These are phyloP conservation scores for Vandiemenella viatica DNA, from an alignment of 2,888 invertebrate genomes.

Conservation along the genomic window DNA sequence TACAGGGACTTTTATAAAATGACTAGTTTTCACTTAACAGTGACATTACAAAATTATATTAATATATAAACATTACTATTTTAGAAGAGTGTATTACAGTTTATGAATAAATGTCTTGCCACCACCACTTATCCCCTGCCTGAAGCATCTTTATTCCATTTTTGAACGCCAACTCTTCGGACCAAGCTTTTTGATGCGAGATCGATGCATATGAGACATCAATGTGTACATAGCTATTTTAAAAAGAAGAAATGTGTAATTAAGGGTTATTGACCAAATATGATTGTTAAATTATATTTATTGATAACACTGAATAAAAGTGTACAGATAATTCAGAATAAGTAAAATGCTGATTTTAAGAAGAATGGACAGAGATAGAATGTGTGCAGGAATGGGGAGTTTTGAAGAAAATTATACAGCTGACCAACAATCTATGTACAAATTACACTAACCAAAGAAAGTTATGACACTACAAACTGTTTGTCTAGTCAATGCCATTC, in stretches of 20 bases:
- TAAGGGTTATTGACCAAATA: too few species aligned
- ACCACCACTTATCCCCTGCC: too few species aligned
- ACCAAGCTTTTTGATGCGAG: slow-evolving; percentile 50
- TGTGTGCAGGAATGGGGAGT: background rate
- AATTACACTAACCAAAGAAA: too few species aligned
- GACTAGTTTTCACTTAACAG: too few species aligned
- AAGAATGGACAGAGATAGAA: background rate
- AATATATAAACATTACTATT: too few species aligned
- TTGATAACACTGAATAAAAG: background rate
- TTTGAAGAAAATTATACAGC: background rate
- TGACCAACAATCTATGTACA: background rate
- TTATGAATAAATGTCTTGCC: too few species aligned
- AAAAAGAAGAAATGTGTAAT: slow-evolving; percentile 15
- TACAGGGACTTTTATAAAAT: too few species aligned
- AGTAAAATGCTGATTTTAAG: background rate
- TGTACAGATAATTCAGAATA: background rate
- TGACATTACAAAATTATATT: too few species aligned
- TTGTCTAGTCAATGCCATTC: too few species aligned
- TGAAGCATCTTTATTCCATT: slow-evolving; percentile 3
- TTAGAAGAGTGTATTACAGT: too few species aligned
- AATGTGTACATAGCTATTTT: slow-evolving; percentile 47
- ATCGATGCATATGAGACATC: slow-evolving; percentile 72
- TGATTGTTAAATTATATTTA: background rate
- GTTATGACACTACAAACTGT: too few species aligned
- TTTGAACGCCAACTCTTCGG: slow-evolving; percentile 16